Evolutionary conservation across 2,113 vertebrate genomes (phyloP), one percentile per base, ranked within the genome.

Genomic region (Vicugna pacos): DNA sequence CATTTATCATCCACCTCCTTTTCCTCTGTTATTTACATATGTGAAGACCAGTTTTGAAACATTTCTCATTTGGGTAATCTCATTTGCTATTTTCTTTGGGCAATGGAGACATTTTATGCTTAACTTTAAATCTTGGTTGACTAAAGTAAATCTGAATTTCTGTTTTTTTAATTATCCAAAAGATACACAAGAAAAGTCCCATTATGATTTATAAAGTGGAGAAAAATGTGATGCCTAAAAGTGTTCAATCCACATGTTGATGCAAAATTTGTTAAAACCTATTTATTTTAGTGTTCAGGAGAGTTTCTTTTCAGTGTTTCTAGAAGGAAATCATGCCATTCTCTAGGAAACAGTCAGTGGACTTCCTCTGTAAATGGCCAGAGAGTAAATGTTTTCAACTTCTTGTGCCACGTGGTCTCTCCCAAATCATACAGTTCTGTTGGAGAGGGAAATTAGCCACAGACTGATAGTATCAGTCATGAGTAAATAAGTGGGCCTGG

Each of bases 121-220:
- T 69, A 65, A 62, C 22, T 86, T 73, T 26, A 17, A 76, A 58
- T 96, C 60, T 81, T 80, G 28, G 7, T 14, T 89, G 20, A 60
- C 20, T 85, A 35, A 91, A 50, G 16, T 15, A 42, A 82, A 79
- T 76, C 7, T 73, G 30, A 70, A 46, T 87, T 62, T 56, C 26
- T 58, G 24, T 60, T 46, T 89, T 86, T 52, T 88, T 64, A 95
- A 89, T 42, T 87, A 87, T 30, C 4, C 69, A 58, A 85, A 97
- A 84, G 28, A 58, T 72, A 42, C 3, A 58, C 22, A 70, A 54
- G 46, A 26, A 82, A 75, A 52, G 72, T 6, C 32, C 6, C 11
- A 14, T 19, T 72, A 20, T 54, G 6, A 38, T 58, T 88, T 46
- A 80, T 8, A 91, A 76, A 89, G 82, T 67, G 50, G 17, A 89